Percentiles rank a stretch among this genome's conserved stretches.
Evolutionary conservation across 2,888 invertebrate genomes (phyloP).

Genomic region (Mimumesa dahlbomi): DNA sequence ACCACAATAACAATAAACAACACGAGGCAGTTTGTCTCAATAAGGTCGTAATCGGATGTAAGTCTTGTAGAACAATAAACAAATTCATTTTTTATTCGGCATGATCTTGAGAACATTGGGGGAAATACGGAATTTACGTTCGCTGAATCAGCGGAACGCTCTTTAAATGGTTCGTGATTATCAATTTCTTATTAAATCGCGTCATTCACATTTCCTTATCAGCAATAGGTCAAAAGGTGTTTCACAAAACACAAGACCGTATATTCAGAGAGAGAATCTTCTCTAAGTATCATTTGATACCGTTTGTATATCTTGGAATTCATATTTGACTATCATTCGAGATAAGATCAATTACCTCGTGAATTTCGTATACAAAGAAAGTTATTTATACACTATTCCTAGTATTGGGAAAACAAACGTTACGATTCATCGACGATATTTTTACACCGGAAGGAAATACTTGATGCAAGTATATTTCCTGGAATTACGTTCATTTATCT

Average conservation of each 20-base stretch:
- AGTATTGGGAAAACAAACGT: too few relatives aligned
- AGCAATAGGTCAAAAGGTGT: conserved; percentile 59
- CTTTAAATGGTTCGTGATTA: conserved; percentile 23
- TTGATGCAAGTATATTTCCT: background rate
- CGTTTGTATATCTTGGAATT: conserved; percentile 47
- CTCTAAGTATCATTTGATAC: conserved; percentile 42
- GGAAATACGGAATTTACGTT: background rate
- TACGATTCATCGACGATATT: background rate
- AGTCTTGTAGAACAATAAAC: conserved; percentile 71
- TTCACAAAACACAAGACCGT: conserved; percentile 50
- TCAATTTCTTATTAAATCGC: conserved; percentile 40
- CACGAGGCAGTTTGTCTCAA: conserved; percentile 82
- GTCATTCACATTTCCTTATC: conserved; percentile 62
- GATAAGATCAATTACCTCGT: conserved; percentile 38
- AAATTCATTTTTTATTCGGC: background rate
- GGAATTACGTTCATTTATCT: too few relatives aligned
- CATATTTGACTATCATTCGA: conserved; percentile 36
- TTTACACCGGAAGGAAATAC: conserved; percentile 5
- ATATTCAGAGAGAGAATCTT: conserved; percentile 51
- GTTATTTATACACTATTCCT: conserved; percentile 16
- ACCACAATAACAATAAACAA: conserved; percentile 67
- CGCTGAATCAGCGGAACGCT: background rate
- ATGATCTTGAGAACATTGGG: background rate
- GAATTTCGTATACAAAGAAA: conserved; percentile 25
- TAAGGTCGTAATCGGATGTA: conserved; percentile 83